Conservation (phyloP, 1,140 invertebrate genomes). For the Nilaparvata lugens region DNA sequence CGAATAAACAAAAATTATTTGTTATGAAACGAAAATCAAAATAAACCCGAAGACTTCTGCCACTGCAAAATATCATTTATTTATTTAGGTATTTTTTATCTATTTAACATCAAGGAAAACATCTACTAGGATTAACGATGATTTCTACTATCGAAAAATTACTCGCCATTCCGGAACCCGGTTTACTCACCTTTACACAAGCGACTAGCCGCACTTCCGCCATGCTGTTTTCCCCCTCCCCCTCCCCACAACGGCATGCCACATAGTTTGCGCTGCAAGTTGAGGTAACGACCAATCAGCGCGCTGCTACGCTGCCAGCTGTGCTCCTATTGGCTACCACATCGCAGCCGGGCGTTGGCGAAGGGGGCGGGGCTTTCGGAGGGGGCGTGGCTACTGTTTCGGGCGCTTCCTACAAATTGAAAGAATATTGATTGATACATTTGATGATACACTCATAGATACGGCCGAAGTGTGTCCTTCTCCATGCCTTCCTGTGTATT, state of each 20-base stretch:
- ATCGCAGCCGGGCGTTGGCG: not conserved
- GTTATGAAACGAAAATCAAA: too few relatives aligned
- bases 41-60: too few relatives aligned
- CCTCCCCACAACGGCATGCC: slow-evolving; percentile 21
- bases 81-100: too few relatives aligned
- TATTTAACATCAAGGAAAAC: too few relatives aligned
- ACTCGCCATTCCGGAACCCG: too few relatives aligned
- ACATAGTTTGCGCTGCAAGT: slow-evolving; percentile 28
- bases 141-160: too few relatives aligned
- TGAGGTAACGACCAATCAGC: slow-evolving; percentile 27
- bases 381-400: not conserved
- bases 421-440: not conserved
- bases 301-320: slow-evolving; percentile 22
- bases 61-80: too few relatives aligned
- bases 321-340: not conserved
- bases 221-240: slow-evolving; percentile 21
- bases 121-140: too few relatives aligned
- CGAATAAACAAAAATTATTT: too few relatives aligned
- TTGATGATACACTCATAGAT: too few relatives aligned
- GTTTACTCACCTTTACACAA: slow-evolving; percentile 20
- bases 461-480: too few relatives aligned
- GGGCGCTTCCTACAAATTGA: not conserved
- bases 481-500: slow-evolving; percentile 14
- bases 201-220: too few relatives aligned
- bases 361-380: slow-evolving; percentile 6